These are phyloP conservation scores for Stramonita haemastoma DNA, from an alignment of 2,888 invertebrate genomes.

Conservation along the genomic window DNA sequence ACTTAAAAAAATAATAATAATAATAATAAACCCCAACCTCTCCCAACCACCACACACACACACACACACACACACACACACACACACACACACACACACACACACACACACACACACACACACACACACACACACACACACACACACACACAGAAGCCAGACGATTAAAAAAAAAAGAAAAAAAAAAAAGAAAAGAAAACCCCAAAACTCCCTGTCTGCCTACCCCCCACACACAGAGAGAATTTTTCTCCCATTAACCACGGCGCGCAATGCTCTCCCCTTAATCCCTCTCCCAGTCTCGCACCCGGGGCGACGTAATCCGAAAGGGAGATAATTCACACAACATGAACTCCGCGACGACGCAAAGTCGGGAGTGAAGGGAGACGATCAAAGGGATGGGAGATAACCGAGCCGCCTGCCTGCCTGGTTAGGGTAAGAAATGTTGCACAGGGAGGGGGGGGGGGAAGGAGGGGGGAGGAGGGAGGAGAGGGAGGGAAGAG, in stretches of 20 bases:
- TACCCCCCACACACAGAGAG: too few relatives aligned
- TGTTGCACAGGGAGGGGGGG: neutral
- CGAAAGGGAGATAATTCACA: conserved; percentile 10
- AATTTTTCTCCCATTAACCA: neutral
- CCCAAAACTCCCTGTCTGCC: too few relatives aligned
- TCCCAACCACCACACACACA: too few relatives aligned
- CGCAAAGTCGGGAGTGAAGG: neutral
- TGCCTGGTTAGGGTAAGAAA: neutral
- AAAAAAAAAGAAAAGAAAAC: too few relatives aligned
- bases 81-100: too few relatives aligned
- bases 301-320: neutral
- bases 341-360: neutral
- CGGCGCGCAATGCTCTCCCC: neutral
- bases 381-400: conserved; percentile 5
- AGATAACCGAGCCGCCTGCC: neutral
- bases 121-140: too few relatives aligned
- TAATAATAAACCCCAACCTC: too few relatives aligned
- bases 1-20: too few relatives aligned
- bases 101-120: too few relatives aligned
- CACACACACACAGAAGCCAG: too few relatives aligned
- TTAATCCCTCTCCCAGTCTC: neutral
- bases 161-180: too few relatives aligned
- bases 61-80: too few relatives aligned
- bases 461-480: neutral
- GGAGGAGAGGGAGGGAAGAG: neutral